Evolutionary conservation across 2,888 invertebrate genomes (phyloP).

Genomic region (Sipha maydis): DNA sequence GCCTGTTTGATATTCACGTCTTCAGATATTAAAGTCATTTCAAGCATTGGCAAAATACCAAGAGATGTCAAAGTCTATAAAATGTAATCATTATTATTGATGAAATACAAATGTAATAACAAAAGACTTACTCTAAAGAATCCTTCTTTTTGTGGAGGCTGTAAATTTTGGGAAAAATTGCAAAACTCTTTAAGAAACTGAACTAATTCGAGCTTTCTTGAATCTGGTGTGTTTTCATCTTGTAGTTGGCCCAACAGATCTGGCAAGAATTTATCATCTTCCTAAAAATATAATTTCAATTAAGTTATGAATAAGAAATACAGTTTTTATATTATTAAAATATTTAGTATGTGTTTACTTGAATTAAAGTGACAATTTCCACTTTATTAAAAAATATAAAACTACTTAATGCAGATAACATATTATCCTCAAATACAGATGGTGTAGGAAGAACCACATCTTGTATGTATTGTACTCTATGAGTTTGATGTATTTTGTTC

Average conservation of each 20-base stretch:
- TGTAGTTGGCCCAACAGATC: constrained; percentile 94
- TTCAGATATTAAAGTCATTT: constrained; percentile 90
- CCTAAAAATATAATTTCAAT: constrained; percentile 71
- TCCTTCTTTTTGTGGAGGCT: constrained; percentile 95
- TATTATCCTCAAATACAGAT: constrained; percentile 98
- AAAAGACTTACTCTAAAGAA: constrained; percentile 83
- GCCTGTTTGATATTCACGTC: constrained; percentile 95
- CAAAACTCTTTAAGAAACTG: constrained; percentile 99
- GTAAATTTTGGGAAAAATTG: constrained; percentile 97
- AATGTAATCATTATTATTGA: constrained; percentile 38
- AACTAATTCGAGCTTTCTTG: constrained; percentile 91
- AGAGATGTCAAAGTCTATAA: constrained; percentile 80
- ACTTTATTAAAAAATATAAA: constrained; percentile 99
- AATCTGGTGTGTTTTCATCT: constrained; percentile 85
- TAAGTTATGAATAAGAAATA: constrained; percentile 43
- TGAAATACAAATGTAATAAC: not conserved
- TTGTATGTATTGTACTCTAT: constrained; percentile 98
- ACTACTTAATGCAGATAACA: constrained; percentile 95
- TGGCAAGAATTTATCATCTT: constrained; percentile 95
- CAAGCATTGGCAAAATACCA: constrained; percentile 88
- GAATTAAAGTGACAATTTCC: constrained; percentile 96
- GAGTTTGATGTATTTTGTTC: constrained; percentile 99
- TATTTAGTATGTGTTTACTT: constrained; percentile 67
- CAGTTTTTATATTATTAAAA: not conserved
- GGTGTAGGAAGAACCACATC: constrained; percentile 99